Base-by-base conservation (phyloP, 2,797 vertebrate species). In the Scyliorhinus canicula region DNA sequence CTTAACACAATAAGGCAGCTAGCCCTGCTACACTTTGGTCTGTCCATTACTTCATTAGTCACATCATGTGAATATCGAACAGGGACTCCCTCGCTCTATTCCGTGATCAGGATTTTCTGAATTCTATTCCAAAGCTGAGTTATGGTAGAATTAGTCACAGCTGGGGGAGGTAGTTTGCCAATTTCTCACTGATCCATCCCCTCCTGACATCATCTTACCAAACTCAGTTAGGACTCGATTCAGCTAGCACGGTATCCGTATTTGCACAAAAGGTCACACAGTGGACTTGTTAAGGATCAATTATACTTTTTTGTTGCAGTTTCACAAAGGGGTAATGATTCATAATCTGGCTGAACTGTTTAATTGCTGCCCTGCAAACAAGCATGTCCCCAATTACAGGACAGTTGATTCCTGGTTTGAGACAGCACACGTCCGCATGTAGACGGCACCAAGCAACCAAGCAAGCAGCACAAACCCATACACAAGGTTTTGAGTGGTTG, bases 331-430 rank as follows among this genome's bases (percentile, higher is more conserved):
- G 60, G n/a, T 65, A 40, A 91, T 44, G 21, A 44, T 65, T 91
- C 88, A 44, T 91, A 91, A 40, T 44, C 21, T 40, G 57, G 24
- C 57, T 91, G 88, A 63, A 65, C 40, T 44, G 60, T 57, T 88
- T 91, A 65, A 91, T 65, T 91, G 88, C 88, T 91, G 40, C 21
- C 60, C n/a, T 44, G 19, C 88, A 91, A 65, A 65, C 88, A 91
- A 44, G 24, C 60, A 40, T 91, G n/a, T 50, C 88, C 19, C 40
- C 40, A 91, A 44, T 65, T 91, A 65, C 88, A 91, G n/a, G 44
- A 35, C n/a, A 44, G 40, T 11, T 11, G n/a, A 65, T 44, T 63
- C 57, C n/a, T 65, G 21, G 6, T 44, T 65, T 65, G 57, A 91
- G 57, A 6, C n/a, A 65, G 57, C 60, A 63, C 86, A 26, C 3